Percentiles rank a stretch among this genome's conserved stretches.
phyloP scores from a whole-genome alignment of 2,888 invertebrate species.

The Drosophila hamatofila region DNA sequence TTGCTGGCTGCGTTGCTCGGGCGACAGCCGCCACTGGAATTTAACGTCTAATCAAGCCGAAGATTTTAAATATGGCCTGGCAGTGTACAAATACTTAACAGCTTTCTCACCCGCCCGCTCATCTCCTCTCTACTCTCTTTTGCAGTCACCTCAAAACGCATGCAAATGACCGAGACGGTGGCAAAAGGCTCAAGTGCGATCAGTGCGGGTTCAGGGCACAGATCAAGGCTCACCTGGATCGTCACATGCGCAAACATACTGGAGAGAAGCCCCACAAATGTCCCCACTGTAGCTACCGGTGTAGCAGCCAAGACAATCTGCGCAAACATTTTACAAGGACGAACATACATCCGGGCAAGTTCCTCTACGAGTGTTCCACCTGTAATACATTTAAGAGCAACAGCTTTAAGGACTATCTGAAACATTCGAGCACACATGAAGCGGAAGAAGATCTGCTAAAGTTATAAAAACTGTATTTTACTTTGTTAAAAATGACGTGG shows the following conservation, averaged over 20 bases:
- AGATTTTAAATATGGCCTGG: constrained; percentile 72
- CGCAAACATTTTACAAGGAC: constrained; percentile 94
- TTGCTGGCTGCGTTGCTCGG: constrained; percentile 43
- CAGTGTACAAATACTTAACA: constrained; percentile 43
- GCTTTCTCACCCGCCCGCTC: constrained; percentile 7
- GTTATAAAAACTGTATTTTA: too few species aligned
- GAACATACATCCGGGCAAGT: constrained; percentile 91
- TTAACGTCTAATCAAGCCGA: constrained; percentile 62
- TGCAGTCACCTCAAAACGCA: constrained; percentile 81
- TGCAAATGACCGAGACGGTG: constrained; percentile 61
- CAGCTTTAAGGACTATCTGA: constrained; percentile 77
- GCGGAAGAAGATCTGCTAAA: too few species aligned
- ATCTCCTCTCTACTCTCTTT: neutral
- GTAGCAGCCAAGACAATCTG: constrained; percentile 93
- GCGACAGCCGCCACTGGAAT: constrained; percentile 73
- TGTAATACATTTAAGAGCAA: constrained; percentile 78
- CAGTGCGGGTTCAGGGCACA: constrained; percentile 90
- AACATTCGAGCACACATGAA: constrained; percentile 65
- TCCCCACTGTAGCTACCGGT: constrained; percentile 92
- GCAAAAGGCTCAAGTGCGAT: constrained; percentile 88
- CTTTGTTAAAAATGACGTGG: too few species aligned
- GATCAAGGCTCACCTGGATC: constrained; percentile 89
- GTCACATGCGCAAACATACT: constrained; percentile 91
- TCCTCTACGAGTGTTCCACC: constrained; percentile 91
- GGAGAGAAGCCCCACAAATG: constrained; percentile 94